These are phyloP conservation scores for Dryadula phaetusa DNA, from an alignment of 2,888 invertebrate genomes.

Conservation along the genomic window DNA sequence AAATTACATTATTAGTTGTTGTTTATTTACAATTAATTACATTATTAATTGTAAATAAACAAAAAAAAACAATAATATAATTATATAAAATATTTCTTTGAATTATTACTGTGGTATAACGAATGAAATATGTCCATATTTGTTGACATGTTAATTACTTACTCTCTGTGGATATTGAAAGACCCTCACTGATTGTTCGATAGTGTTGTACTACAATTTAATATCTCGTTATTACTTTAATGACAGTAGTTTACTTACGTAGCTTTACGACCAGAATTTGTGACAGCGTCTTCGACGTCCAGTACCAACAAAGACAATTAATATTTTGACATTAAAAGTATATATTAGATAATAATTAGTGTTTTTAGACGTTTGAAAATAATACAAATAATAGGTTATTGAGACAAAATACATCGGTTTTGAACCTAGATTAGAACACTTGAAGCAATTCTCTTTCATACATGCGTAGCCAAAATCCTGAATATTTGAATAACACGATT, in stretches of 20 bases:
- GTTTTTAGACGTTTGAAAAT: neutral
- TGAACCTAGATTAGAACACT: neutral
- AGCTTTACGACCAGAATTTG: neutral
- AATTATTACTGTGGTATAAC: too few relatives aligned
- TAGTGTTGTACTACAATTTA: neutral
- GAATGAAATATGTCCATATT: neutral
- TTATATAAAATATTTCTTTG: too few relatives aligned
- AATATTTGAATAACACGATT: conserved; percentile 28
- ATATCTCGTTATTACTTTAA: conserved; percentile 7
- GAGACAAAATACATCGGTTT: neutral
- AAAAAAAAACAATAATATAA: too few relatives aligned
- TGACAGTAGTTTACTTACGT: neutral
- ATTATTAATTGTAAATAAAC: too few relatives aligned
- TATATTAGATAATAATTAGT: too few relatives aligned
- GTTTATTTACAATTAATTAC: too few relatives aligned
- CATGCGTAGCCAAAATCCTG: conserved; percentile 15
- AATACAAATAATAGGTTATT: too few relatives aligned
- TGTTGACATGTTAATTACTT: neutral
- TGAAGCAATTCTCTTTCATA: conserved; percentile 1
- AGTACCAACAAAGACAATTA: neutral
- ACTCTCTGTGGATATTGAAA: neutral
- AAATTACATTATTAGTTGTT: too few relatives aligned
- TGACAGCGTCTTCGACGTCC: neutral
- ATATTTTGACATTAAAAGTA: neutral
- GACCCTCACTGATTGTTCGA: neutral